phyloP scores from a whole-genome alignment of 2,797 vertebrate species.

The Sebastes aleutianus region DNA sequence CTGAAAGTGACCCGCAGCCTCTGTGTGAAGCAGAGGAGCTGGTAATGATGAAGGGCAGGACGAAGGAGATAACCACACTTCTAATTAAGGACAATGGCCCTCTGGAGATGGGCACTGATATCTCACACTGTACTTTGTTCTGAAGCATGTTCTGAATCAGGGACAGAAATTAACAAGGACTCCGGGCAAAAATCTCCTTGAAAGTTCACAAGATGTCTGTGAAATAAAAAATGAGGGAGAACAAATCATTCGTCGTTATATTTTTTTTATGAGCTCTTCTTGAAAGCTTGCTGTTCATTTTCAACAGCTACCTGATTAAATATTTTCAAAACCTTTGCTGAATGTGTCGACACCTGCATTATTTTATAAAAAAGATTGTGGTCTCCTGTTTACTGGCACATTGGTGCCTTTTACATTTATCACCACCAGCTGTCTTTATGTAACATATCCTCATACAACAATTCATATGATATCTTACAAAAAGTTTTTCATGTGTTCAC shows the following conservation, averaged over 20 bases:
- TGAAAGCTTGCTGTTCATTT: not conserved
- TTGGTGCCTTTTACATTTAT: no score
- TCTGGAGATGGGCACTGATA: conserved; percentile 60
- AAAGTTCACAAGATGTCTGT: conserved; percentile 36
- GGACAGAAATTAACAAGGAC: conserved; percentile 36
- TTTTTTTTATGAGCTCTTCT: not conserved
- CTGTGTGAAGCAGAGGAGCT: conserved; percentile 26
- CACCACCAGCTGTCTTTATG: not conserved
- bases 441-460: no score
- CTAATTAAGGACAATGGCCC: conserved; percentile 73
- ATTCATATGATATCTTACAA: no score
- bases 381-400: not conserved
- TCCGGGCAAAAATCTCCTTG: conserved; percentile 18
- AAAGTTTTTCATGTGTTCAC: no score
- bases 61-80: conserved; percentile 65
- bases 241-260: not conserved
- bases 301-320: not conserved
- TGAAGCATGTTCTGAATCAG: conserved; percentile 37
- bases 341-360: not conserved
- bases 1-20: conserved; percentile 48
- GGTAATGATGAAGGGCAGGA: conserved; percentile 70
- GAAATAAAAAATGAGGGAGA: conserved; percentile 24
- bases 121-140: conserved; percentile 52
- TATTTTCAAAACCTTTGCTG: not conserved
- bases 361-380: not conserved